Conservation (phyloP, 2,888 invertebrate species). For the Trichopria drosophilae region DNA sequence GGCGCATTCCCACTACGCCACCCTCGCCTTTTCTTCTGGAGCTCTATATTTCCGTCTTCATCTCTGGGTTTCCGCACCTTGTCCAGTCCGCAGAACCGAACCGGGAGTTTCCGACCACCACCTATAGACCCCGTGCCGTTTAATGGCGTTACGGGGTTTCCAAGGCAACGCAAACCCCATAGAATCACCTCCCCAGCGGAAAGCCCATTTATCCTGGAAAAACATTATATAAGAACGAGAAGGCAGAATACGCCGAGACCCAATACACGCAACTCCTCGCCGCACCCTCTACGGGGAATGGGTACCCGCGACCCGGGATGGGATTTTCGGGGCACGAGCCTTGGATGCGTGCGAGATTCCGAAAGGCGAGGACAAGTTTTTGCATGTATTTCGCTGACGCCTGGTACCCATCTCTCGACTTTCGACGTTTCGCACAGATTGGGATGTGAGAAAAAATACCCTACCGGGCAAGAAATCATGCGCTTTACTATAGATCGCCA, state of each 20-base stretch:
- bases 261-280: constrained; percentile 28
- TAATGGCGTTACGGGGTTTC: constrained; percentile 58
- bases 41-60: not conserved
- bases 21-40: no score
- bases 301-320: no score
- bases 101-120: constrained; percentile 28
- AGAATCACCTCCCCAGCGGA: constrained; percentile 48
- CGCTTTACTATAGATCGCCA: no score
- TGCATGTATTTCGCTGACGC: no score
- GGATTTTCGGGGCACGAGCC: no score
- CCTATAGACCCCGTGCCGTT: constrained; percentile 49
- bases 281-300: no score
- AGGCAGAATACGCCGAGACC: constrained; percentile 31
- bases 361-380: no score
- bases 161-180: constrained; percentile 55
- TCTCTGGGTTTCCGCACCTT: constrained; percentile 2
- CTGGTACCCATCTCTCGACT: no score
- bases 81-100: constrained; percentile 17
- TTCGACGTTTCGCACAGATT: no score
- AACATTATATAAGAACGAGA: constrained; percentile 56
- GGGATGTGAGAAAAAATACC: no score
- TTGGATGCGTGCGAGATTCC: no score
- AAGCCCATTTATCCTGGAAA: constrained; percentile 59
- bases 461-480: no score
- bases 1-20: constrained; percentile 40